Evolutionary conservation across 2,797 vertebrate genomes (phyloP), one percentile per base, ranked within the genome.

Genomic region (Coregonus sp.): DNA sequence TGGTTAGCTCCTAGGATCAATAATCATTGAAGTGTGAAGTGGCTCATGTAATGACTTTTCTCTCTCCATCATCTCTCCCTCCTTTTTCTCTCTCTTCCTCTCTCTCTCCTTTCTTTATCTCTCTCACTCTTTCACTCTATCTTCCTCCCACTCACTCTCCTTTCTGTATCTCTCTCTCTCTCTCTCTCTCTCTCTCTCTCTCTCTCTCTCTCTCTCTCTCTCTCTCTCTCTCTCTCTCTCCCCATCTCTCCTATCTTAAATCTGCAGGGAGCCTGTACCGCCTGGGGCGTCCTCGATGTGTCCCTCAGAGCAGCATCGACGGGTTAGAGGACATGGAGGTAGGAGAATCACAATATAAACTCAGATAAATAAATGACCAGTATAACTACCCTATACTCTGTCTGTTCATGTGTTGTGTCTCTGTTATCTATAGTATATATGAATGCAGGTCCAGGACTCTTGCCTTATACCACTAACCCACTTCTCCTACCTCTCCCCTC

Each of bases 301-400:
- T 94, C 1, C 93, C 96, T 11, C 97, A 97, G 89, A 94, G 95
- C 89, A 99, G 97, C 92, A 92, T 97, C 18, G 98, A 99, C 86
- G 96, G 96, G 63, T 94, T 96, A 0, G 98, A 98, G 66, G 96
- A 97, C 77, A 89, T 67, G n/a, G 97, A 98, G 97, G 98, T 99
- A 90, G 35, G 83, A 90, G 40, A 83, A 72, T 40, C 11, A 75
- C 74, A 69, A 54, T 68, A 25, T 7, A 33, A 4, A 25, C 5
- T 52, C 35, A 25, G 18, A 35, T n/a, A 29, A 5, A 18, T 12
- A 50, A 72, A 33, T n/a, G 31, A 51, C 56, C 31, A 12, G 0
- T 11, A 72, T 1, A 78, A 72, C 50, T 65, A 7, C 0, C 18
- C 71, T 1, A 78, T 54, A 33, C 20, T 14, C 31, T 0, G 40